Base-by-base conservation (phyloP, 2,113 vertebrate species). In the Bufo gargarizans region DNA sequence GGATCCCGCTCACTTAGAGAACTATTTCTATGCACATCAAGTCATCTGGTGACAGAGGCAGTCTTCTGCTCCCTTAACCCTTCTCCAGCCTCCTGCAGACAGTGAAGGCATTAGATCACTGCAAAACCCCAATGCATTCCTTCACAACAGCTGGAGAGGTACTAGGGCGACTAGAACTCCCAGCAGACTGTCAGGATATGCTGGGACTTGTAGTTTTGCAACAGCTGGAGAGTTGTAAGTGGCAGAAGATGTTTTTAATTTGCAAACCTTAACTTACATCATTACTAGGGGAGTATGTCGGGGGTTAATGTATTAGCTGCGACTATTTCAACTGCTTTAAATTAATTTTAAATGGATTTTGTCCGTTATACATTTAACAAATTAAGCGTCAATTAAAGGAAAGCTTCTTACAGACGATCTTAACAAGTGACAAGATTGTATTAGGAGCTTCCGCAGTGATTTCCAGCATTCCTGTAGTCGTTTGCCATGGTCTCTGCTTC, bases 341-440 rank as follows among this genome's bases (percentile, higher is more conserved):
- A 65, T 82, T 65, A 11, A 82, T 82, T 82, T 82, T 69, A 67
- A 53, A 67, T 58, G 81, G 61, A 67, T 47, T 65, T 82, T 49
- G 59, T n/a, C 43, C 45, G 20, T 6, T 45, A 65, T n/a, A 16
- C 43, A 82, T 65, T 83, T 83, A 83, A n/a, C 81, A 50, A 69
- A 83, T 83, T 53, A 83, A 67, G 22, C 14, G 47, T 45, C 63
- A 83, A 83, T 83, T 83, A 83, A 53, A 49, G 22, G 19, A 33
- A 16, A 83, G 47, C 81, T 65, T 65, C 43, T 65, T 76, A 47
- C 58, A 8, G 58, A 59, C 4, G 17, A 7, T 63, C 49, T 82
- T 67, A 82, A 83, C 58, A 17, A 78, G 59, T n/a, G 55, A 50
- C 43, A 74, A 3, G 20, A 53, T 49, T 49, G 45, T n/a, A 50